These are phyloP conservation scores for Dicrostonyx torquatus DNA, from an alignment of 2,797 vertebrate genomes.

Conservation along the genomic window DNA sequence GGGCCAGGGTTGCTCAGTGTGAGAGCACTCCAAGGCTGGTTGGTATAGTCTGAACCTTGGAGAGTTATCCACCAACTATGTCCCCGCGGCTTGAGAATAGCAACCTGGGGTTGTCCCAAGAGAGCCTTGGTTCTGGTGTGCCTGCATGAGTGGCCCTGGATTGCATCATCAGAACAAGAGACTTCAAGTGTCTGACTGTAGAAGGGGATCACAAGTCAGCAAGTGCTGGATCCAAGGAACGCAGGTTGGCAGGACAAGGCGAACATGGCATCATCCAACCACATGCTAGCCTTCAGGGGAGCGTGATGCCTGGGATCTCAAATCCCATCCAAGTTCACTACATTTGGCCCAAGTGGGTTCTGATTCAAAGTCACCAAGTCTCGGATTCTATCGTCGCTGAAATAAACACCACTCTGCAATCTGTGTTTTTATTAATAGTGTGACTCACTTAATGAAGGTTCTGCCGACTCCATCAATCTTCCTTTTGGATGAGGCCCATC, in stretches of 20 bases:
- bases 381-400: slow-evolving; percentile 71
- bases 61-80: not conserved
- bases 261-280: not conserved
- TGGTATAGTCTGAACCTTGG: not conserved
- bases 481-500: slow-evolving; percentile 48
- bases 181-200: slow-evolving; percentile 13
- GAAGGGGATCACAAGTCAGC: not conserved
- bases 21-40: not conserved
- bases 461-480: slow-evolving; percentile 76
- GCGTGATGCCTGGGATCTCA: not conserved
- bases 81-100: not conserved
- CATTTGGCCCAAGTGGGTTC: slow-evolving; percentile 50
- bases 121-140: not conserved
- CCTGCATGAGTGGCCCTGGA: not conserved
- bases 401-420: slow-evolving; percentile 74
- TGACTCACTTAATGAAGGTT: slow-evolving; percentile 76
- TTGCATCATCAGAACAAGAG: not conserved
- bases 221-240: not conserved
- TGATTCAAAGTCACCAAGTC: not conserved
- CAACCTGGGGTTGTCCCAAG: not conserved
- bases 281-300: not conserved
- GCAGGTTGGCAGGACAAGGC: not conserved
- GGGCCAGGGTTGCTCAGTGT: not conserved
- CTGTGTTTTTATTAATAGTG: slow-evolving; percentile 65
- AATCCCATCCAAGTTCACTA: not conserved